Base-by-base conservation (phyloP, 1,140 invertebrate genomes). In the Drosophila ananassae region DNA sequence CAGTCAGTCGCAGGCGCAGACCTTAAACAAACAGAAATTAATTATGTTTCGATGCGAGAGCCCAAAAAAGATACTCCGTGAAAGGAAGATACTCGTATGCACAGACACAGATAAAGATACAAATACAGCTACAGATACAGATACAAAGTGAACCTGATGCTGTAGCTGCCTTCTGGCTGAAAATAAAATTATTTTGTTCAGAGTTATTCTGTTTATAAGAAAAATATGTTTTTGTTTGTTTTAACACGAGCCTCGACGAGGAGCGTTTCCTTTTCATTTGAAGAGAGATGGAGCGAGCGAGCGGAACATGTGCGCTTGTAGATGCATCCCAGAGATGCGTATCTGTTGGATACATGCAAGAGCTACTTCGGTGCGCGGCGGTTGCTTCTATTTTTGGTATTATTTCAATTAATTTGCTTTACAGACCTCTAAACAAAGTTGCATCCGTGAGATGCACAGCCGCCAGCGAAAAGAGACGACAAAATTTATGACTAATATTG, bases 11-110 rank as follows among this genome's bases (percentile, higher is more conserved):
- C 62, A 64, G 69, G 64, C 77, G 55, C 77, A 85, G 81, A 87
- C 81, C 89, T 78, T 90, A 90, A 90, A 78, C 87, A 90, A 90
- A 90, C 87, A 90, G 77, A 90, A 90, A 90, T 90, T 90, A 90
- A 90, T 90, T 90, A 90, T 90, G 87, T 87, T 90, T 79, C 84
- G 84, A 89, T 89, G 78, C 50, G 63, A 69, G 61, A 75, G 51
- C 32, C 47, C 55, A 30, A 58, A 37, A 64, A 64, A 44, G 37
- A 47, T 56, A 57, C 51, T 32, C 59, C 52, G 34, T 10, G n/a
- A 21, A 52, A 69, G 21, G 25, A 52, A 57, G 47, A 69, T 21
- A 59, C 56, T 71, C 30, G 24, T n/a, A 66, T 47, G 21, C 76
- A 68, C 53, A 62, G 62, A 28, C 47, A 54, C 17, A 17, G 17